These are phyloP conservation scores for Priocnemis perturbator DNA, from an alignment of 2,888 invertebrate species.

Conservation along the genomic window DNA sequence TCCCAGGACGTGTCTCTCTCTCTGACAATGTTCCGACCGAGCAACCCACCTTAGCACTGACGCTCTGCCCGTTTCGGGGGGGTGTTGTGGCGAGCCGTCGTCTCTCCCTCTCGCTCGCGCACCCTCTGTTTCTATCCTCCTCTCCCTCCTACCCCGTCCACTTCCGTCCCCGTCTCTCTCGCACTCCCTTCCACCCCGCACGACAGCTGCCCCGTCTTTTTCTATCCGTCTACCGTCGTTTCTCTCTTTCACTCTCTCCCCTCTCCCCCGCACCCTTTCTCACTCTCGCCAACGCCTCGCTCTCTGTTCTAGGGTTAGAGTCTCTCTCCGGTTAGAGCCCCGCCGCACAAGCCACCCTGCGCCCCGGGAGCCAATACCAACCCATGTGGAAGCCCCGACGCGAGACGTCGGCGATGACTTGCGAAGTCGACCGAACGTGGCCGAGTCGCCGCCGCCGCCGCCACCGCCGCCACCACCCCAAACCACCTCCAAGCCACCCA, in stretches of 20 bases:
- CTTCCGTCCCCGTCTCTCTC: constrained; percentile 20
- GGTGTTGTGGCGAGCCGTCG: constrained; percentile 69
- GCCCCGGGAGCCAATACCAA: constrained; percentile 75
- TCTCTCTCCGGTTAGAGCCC: constrained; percentile 63
- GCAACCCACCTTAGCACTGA: constrained; percentile 73
- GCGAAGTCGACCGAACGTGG: constrained; percentile 66
- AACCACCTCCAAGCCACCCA: constrained; percentile 31
- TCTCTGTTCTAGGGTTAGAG: constrained; percentile 50
- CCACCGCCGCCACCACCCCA: constrained; percentile 32
- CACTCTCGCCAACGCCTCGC: constrained; percentile 35
- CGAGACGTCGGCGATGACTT: constrained; percentile 69
- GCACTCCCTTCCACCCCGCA: constrained; percentile 17
- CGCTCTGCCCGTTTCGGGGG: constrained; percentile 69
- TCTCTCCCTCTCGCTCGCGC: constrained; percentile 43
- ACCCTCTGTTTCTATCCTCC: constrained; percentile 34
- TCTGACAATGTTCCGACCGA: constrained; percentile 70
- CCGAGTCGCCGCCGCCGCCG: constrained; percentile 59
- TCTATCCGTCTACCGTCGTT: constrained; percentile 52
- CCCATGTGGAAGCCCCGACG: constrained; percentile 73
- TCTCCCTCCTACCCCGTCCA: constrained; percentile 18
- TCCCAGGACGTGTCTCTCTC: constrained; percentile 71
- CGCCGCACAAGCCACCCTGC: constrained; percentile 69
- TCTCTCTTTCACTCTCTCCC: constrained; percentile 66
- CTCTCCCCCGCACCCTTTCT: constrained; percentile 33
- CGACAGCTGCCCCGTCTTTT: constrained; percentile 8